Conservation (phyloP, 2,888 invertebrate genomes). For the Cephus nigrinus region DNA sequence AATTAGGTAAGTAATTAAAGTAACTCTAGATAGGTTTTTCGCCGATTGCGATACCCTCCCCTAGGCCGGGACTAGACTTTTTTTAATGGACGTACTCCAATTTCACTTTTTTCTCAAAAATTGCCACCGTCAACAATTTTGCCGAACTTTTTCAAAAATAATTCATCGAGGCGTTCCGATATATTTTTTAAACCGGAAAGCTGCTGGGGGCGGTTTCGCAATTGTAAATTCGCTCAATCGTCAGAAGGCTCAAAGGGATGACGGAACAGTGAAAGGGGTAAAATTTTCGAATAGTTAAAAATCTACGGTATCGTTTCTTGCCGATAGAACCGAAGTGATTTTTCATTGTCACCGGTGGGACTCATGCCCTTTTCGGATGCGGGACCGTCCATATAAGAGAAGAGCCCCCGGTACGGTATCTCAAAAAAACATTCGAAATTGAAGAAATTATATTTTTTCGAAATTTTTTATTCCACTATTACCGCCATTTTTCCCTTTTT, state of each 20-base stretch:
- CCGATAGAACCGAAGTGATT: background rate
- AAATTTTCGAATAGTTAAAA: background rate
- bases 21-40: constrained; percentile 33
- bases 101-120: background rate
- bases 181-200: background rate
- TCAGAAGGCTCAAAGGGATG: constrained; percentile 32
- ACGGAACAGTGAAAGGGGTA: background rate
- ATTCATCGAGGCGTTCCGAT: background rate
- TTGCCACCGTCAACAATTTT: background rate
- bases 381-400: background rate
- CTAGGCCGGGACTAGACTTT: constrained; percentile 17
- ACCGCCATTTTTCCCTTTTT: background rate
- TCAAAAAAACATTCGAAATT: background rate
- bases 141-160: background rate
- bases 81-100: background rate
- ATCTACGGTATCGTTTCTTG: background rate
- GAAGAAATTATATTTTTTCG: background rate
- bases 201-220: constrained; percentile 27
- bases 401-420: background rate
- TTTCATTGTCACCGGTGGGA: background rate
- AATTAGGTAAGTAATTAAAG: constrained; percentile 15
- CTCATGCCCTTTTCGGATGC: background rate
- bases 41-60: constrained; percentile 37
- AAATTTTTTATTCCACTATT: background rate
- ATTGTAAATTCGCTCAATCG: constrained; percentile 46